phyloP scores from a whole-genome alignment of 2,797 vertebrate genomes.

The Enteromius mattozi region DNA sequence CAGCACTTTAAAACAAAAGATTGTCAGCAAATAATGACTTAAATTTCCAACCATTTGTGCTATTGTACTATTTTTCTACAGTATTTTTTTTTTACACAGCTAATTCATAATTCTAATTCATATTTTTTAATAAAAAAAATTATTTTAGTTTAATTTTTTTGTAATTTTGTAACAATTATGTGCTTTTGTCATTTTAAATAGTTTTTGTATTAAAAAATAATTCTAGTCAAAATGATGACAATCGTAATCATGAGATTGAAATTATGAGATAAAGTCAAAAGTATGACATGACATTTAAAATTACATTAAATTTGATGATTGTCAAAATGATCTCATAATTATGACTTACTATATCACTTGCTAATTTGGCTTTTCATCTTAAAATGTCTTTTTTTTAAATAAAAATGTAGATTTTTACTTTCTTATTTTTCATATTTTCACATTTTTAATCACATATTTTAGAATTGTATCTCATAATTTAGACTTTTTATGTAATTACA shows the following conservation, averaged over 20 bases:
- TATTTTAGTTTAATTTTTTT: not conserved
- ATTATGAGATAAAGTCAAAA: not conserved
- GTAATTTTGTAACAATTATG: not conserved
- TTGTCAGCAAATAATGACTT: not conserved
- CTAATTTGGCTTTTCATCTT: not conserved
- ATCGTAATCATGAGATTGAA: not conserved
- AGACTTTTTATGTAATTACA: not conserved
- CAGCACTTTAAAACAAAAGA: too few relatives aligned
- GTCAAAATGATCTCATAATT: not conserved
- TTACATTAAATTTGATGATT: not conserved
- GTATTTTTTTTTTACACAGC: not conserved
- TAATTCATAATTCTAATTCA: too few relatives aligned
- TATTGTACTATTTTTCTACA: not conserved
- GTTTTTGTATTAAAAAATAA: not conserved
- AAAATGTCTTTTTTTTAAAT: not conserved
- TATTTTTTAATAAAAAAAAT: too few relatives aligned
- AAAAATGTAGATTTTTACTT: too few relatives aligned
- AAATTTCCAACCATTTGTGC: not conserved
- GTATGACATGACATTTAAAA: not conserved
- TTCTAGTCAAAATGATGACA: not conserved
- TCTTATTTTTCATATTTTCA: not conserved
- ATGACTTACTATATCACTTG: too few relatives aligned
- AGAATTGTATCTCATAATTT: not conserved
- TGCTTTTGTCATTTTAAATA: not conserved
- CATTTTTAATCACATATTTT: not conserved